A percentile compares a stretch with the other conserved stretches of the same genome.
phyloP scores from a whole-genome alignment of 2,888 invertebrate species.

The Venusia cambrica region DNA sequence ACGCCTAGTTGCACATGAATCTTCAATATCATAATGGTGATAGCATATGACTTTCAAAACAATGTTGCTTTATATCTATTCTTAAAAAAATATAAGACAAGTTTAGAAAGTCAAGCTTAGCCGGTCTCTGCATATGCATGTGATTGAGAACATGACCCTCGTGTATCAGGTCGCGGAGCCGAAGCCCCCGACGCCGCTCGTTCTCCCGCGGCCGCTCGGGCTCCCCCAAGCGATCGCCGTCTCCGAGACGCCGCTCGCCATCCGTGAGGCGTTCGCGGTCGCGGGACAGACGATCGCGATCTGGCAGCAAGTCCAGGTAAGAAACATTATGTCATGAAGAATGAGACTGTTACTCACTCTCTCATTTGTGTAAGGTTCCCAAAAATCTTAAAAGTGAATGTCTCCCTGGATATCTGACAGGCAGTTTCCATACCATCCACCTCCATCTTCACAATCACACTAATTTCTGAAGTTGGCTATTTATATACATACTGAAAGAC shows the following conservation, averaged over 20 bases:
- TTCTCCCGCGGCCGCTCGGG: conserved; percentile 68
- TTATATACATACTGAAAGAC: no score
- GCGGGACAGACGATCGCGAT: conserved; percentile 69
- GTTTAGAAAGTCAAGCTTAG: conserved; percentile 7
- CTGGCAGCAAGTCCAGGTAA: conserved; percentile 73
- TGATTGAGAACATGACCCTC: no score
- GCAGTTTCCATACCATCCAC: no score
- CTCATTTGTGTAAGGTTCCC: no score
- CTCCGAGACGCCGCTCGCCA: conserved; percentile 65
- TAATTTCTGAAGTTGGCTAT: no score
- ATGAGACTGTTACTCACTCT: no score
- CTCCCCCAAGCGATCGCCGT: conserved; percentile 69
- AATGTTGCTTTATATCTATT: no score
- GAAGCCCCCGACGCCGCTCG: conserved; percentile 71
- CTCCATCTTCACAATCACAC: no score
- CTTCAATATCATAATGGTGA: neutral
- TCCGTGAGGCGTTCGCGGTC: conserved; percentile 67
- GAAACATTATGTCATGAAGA: conserved; percentile 7
- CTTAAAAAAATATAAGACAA: neutral
- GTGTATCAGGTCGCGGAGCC: conserved; percentile 64
- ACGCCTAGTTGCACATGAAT: neutral
- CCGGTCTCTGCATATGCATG: neutral
- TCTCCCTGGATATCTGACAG: no score
- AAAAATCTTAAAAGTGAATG: no score
- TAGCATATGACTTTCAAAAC: conserved; percentile 9